A percentile compares a stretch with the other conserved stretches of the same genome.
Conservation (phyloP, 35 echinoderm and acorn worm species). For the Chiridota heheva region DNA sequence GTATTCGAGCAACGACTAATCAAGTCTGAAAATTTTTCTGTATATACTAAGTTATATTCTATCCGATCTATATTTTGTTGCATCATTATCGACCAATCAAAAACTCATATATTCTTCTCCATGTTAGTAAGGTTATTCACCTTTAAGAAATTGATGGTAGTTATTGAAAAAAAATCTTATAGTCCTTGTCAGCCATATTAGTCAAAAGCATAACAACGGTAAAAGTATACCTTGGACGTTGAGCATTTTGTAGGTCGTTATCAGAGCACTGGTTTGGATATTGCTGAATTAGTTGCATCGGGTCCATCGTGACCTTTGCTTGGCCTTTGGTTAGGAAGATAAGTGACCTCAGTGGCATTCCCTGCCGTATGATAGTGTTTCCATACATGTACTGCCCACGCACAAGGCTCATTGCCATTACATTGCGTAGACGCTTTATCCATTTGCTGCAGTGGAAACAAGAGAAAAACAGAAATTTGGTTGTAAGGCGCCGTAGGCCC, state of each 20-base stretch:
- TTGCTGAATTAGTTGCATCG: conserved; percentile 75
- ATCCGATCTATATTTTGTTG: too few relatives aligned
- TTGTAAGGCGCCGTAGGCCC: not conserved
- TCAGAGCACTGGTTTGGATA: conserved; percentile 64
- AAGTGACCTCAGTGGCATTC: conserved; percentile 52
- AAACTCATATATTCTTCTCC: too few relatives aligned
- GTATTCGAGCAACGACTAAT: too few relatives aligned
- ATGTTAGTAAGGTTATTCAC: too few relatives aligned
- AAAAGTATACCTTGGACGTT: conserved; percentile 12
- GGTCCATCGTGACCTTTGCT: conserved; percentile 80
- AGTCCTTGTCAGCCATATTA: too few relatives aligned
- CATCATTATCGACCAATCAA: too few relatives aligned
- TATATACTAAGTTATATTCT: too few relatives aligned
- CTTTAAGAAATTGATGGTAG: too few relatives aligned
- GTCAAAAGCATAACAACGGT: too few relatives aligned
- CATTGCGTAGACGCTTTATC: conserved; percentile 73
- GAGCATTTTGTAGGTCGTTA: conserved; percentile 14
- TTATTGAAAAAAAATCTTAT: too few relatives aligned
- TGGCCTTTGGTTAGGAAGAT: conserved; percentile 80
- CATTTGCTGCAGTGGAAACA: conserved; percentile 56
- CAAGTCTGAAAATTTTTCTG: too few relatives aligned
- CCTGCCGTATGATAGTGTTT: conserved; percentile 78
- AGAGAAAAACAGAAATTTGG: too few relatives aligned
- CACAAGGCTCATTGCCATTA: conserved; percentile 91
- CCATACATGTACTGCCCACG: conserved; percentile 68